Evolutionary conservation across 2,888 invertebrate genomes (phyloP), one percentile per base, ranked within the genome.

Genomic region (Xestia ashworthii): DNA sequence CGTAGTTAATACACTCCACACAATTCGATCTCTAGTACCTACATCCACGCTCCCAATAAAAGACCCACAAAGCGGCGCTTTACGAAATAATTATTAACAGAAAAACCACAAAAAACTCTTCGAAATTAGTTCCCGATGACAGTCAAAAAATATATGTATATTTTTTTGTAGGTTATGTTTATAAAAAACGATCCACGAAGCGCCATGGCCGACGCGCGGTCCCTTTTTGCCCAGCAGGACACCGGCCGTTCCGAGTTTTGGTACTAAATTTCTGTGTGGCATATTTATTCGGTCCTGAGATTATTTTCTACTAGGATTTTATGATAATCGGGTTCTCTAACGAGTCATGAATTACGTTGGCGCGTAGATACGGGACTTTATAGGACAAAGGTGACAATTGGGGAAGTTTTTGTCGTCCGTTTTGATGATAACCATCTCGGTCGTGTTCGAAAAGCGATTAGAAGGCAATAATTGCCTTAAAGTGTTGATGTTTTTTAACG

Each of bases 51-150:
- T 74, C 69, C 48, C 53, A 67, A 84, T 78, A 80, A 75, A 79
- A 71, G 66, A 62, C 58, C 83, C 86, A 86, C 91, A 91, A 89
- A 91, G 93, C 92, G 91, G 91, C 92, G 90, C 91, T 93, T 91
- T 92, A 95, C 93, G 91, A 94, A 95, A 95, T 95, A 95, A 95
- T 94, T 93, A 94, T 93, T 93, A 93, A 92, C 92, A 94, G 93
- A 94, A 94, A 95, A 94, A 95, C 93, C 91, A 96, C 94, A 95
- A 96, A 96, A 95, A 96, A 94, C 93, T 89, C 89, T 91, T 89
- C 94, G 93, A 96, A 96, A 96, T 96, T 96, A 96, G 96, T 96
- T 96, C 96, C 94, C 96, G 96, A 96, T 96, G 96, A 96, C 96
- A 96, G 95, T 95, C 94, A 93, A 96, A 95, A 96, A 96, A 96